Base-by-base conservation (phyloP, 2,888 invertebrate species). In the Pseudococcus jackbeardsleyi region DNA sequence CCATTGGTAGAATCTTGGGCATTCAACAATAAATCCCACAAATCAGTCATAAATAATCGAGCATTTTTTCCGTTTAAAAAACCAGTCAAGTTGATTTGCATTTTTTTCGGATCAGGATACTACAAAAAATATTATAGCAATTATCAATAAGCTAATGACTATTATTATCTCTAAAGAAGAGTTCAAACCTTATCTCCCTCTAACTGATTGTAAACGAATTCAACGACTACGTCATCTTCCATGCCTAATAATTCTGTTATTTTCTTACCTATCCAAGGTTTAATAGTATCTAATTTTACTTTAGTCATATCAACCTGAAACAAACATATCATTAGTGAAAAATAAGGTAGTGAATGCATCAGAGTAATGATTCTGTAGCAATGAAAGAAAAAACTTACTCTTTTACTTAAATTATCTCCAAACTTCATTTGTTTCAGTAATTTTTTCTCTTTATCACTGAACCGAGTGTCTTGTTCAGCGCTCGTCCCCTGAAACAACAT, bases 1-100 rank as follows among this genome's bases (percentile, higher is more conserved):
- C 99, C 99, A 90, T 95, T 96, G 79, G 97, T 96, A 90, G 97
- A 97, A 86, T 98, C 97, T 92, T 98, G 98, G 1, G 99, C 99
- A 88, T 98, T 98, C 89, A 98, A 94, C 90, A 99, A 93, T 90
- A 99, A 92, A 90, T 96, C 96, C 99, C 99, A 99, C 88, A 99
- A 93, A 92, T 99, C 99, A 5, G 96, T 96, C 96, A 99, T 98
- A 92, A 99, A 99, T 90, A 97, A 95, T 68, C 99, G 94, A 22
- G 99, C 98, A 92, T 99, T 98, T 92, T 98, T 97, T 15, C 98
- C 98, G 91, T 99, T 99, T 89, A 99, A 93, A 92, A 99, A 99
- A 84, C 99, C 99, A 82, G 99, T 99, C 92, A 99, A 93, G 93
- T 99, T 99, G 91, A 99, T 99, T 94, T 99, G 99, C 96, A 99